Percentiles rank a stretch among this genome's conserved stretches.
Conservation (phyloP, 2,797 vertebrate species). For the Aratinga solstitialis region DNA sequence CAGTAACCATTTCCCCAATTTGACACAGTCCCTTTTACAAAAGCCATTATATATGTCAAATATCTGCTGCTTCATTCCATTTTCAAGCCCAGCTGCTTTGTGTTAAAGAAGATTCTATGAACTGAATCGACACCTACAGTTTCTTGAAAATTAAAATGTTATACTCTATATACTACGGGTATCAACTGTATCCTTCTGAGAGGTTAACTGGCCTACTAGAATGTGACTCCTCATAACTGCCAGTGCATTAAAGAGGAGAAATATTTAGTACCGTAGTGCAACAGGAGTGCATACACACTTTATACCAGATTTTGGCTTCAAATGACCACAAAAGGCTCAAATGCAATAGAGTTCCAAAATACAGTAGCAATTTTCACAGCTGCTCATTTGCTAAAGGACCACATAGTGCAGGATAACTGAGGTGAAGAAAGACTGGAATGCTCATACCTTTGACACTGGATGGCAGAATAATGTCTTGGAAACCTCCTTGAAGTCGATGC, state of each 20-base stretch:
- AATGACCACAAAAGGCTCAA: neutral
- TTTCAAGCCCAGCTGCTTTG: neutral
- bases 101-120: neutral
- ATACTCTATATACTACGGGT: accelerated
- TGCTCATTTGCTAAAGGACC: neutral
- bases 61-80: neutral
- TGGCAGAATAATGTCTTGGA: neutral
- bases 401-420: neutral
- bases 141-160: neutral
- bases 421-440: neutral
- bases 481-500: neutral
- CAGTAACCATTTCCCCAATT: neutral
- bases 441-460: accelerated
- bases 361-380: neutral
- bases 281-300: neutral
- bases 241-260: neutral
- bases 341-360: neutral
- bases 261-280: neutral
- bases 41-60: neutral
- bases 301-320: neutral
- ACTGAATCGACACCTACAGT: neutral
- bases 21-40: neutral
- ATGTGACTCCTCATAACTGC: neutral
- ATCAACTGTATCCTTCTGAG: neutral
- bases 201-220: neutral